Conservation (phyloP, 2,797 vertebrate genomes). For the Aphelocoma californica region DNA sequence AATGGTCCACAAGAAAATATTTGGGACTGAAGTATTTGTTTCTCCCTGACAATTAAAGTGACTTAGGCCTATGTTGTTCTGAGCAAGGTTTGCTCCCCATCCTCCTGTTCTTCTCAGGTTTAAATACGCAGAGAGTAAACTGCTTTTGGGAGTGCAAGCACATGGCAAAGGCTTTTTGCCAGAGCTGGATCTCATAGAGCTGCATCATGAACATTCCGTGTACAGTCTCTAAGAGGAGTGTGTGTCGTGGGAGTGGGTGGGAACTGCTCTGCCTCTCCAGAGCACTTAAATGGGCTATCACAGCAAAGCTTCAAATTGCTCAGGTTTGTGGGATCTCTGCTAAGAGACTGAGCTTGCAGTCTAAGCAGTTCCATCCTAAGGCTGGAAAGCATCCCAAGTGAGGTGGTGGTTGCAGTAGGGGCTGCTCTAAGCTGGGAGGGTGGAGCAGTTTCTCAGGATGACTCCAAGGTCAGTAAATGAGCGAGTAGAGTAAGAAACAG, state of each 20-base stretch:
- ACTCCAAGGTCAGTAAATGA: background rate
- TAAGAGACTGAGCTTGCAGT: background rate
- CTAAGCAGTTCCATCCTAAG: background rate
- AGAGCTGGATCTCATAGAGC: background rate
- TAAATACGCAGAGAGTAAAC: background rate
- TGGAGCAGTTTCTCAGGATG: background rate
- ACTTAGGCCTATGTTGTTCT: background rate
- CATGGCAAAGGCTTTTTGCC: background rate
- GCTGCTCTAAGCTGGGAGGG: background rate
- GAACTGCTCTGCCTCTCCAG: background rate
- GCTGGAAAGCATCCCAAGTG: background rate
- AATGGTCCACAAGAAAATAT: background rate
- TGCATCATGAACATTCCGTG: background rate
- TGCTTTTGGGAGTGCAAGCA: background rate
- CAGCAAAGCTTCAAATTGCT: background rate
- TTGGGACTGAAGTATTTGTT: background rate
- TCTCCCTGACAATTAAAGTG: background rate
- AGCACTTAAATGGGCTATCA: rapidly evolving
- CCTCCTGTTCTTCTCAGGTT: background rate
- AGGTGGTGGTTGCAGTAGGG: background rate
- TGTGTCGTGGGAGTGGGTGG: rapidly evolving
- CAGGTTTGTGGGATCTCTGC: background rate
- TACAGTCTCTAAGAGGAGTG: rapidly evolving
- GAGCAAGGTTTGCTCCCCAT: background rate
- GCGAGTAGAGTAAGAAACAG: background rate